Evolutionary conservation across 2,113 vertebrate species (phyloP), one percentile per base, ranked within the genome.

Genomic region (Stigmatopora nigra): DNA sequence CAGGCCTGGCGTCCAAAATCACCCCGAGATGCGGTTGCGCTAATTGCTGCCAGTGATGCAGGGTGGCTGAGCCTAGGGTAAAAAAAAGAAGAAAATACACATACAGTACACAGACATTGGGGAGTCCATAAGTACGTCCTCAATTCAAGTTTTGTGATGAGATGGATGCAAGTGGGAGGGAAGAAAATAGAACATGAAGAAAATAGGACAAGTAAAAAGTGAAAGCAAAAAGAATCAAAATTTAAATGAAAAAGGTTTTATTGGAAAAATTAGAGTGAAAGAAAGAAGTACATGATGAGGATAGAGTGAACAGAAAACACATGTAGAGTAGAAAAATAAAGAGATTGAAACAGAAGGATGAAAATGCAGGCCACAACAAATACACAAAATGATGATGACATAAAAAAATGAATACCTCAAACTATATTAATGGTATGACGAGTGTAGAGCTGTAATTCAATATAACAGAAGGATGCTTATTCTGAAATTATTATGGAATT

Each of bases 21-120:
- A 97, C 97, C 0, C 95, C 97, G 1, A 99, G 91, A 82, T 99
- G 94, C 80, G 97, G 96, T 89, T 98, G 96, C 48, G 97, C 97
- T 82, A 99, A 75, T 90, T 97, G 95, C 88, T 99, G 97, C 97
- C 97, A 99, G 73, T 99, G 97, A 78, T 98, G 97, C 71, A 98
- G 91, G 49, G 96, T 98, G 78, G 91, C 95, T 45, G 97, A 99
- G 86, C 97, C 97, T 99, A 31, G 13, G 86, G 41, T 59, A 71
- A 1, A 31, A 31, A 31, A 31, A 31, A 3, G 70, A 58, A n/a
- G n/a, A n/a, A n/a, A 25, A 79, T 10, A 82, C 19, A 48, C 0
- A 8, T 6, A 22, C 4, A 41, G 55, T 69, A 56, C 47, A 44
- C 49, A 31, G 25, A 31, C 25, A 31, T 31, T 31, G 25, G 1